These are phyloP conservation scores for Leptoteleia sp. DNA, from an alignment of 1,140 invertebrate genomes.

Conservation along the genomic window DNA sequence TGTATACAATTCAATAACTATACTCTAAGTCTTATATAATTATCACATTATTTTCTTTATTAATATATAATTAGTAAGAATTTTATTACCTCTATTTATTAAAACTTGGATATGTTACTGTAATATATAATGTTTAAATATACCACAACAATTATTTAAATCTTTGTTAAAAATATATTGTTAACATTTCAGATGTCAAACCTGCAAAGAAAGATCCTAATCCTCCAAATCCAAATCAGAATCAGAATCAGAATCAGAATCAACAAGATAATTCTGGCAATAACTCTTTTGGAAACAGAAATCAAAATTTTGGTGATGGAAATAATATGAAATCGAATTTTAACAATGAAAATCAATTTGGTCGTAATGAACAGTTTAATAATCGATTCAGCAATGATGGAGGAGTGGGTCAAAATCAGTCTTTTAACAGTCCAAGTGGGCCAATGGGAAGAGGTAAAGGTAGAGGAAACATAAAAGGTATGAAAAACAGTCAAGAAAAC, in stretches of 20 bases:
- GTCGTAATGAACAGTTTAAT: conserved; percentile 65
- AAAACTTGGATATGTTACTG: no score
- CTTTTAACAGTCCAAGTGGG: conserved; percentile 60
- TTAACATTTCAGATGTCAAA: conserved; percentile 82
- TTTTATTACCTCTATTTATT: no score
- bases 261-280: conserved; percentile 44
- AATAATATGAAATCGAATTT: conserved; percentile 65
- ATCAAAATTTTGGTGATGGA: conserved; percentile 65
- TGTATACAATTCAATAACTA: no score
- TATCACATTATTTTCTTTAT: no score
- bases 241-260: no score
- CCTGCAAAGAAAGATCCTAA: conserved; percentile 81
- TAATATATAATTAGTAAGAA: no score
- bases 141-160: no score
- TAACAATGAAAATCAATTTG: conserved; percentile 59
- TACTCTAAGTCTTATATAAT: no score
- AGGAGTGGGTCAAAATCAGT: conserved; percentile 68
- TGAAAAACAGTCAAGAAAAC: conserved; percentile 51
- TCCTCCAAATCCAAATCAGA: conserved; percentile 44
- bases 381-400: conserved; percentile 67
- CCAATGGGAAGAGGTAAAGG: conserved; percentile 54
- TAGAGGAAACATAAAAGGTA: conserved; percentile 48
- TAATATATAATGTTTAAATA: no score
- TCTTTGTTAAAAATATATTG: no score
- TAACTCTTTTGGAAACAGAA: conserved; percentile 68